Percentiles rank a stretch among this genome's conserved stretches.
phyloP scores from a whole-genome alignment of 1,140 invertebrate genomes.

The Maconellicoccus hirsutus region DNA sequence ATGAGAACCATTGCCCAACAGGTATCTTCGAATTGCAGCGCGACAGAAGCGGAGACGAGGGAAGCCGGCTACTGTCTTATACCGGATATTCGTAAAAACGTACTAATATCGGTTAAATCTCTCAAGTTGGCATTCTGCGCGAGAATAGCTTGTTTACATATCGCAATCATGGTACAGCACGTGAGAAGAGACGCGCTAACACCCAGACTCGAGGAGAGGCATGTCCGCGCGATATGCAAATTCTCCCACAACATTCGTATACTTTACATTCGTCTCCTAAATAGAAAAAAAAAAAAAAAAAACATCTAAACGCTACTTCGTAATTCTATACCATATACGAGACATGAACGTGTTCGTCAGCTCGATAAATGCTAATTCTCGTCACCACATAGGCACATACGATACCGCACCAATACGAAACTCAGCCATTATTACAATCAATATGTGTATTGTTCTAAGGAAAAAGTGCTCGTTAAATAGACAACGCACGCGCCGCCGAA shows the following conservation, averaged over 20 bases:
- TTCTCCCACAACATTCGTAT: neutral
- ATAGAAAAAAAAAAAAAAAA: neutral
- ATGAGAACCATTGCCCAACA: conserved; percentile 5
- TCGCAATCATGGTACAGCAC: conserved; percentile 1
- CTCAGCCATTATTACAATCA: too few relatives aligned
- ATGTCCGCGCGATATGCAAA: neutral
- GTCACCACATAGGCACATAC: too few relatives aligned
- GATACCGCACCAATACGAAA: too few relatives aligned
- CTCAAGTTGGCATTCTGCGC: conserved; percentile 4
- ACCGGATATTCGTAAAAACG: conserved; percentile 10
- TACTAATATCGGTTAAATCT: conserved; percentile 17
- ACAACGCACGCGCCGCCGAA: too few relatives aligned
- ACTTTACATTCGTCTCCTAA: too few relatives aligned
- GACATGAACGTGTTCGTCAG: too few relatives aligned
- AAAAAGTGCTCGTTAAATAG: too few relatives aligned
- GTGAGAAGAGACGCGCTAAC: neutral
- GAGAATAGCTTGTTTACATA: conserved; percentile 11
- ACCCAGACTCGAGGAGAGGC: neutral
- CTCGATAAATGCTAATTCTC: too few relatives aligned
- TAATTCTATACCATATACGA: too few relatives aligned
- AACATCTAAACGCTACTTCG: too few relatives aligned
- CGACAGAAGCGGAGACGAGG: neutral
- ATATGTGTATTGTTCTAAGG: too few relatives aligned
- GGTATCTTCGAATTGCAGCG: neutral
- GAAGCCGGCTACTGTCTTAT: neutral